Conservation (phyloP, 2,888 invertebrate genomes). For the Crepidodera aurea region DNA sequence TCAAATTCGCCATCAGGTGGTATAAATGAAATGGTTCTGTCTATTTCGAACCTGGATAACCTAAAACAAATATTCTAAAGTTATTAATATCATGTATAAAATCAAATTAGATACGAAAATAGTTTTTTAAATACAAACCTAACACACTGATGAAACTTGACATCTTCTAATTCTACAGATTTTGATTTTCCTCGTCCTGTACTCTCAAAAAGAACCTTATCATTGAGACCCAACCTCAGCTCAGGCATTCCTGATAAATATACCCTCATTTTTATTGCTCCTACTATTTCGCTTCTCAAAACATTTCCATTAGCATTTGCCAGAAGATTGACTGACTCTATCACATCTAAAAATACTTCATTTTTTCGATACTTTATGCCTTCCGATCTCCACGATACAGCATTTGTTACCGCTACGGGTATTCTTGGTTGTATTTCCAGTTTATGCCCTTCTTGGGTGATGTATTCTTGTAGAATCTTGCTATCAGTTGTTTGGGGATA, state of each 20-base stretch:
- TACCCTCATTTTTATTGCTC: constrained; percentile 98
- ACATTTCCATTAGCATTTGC: constrained; percentile 98
- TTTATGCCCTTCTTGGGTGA: constrained; percentile 98
- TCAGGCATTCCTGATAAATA: constrained; percentile 99
- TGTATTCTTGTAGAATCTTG: constrained; percentile 97
- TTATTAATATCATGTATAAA: neutral
- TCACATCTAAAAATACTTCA: constrained; percentile 98
- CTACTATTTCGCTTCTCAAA: constrained; percentile 95
- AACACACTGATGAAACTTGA: constrained; percentile 99
- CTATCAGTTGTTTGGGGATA: constrained; percentile 99
- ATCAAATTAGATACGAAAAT: neutral
- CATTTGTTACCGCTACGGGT: constrained; percentile 99
- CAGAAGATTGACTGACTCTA: constrained; percentile 95
- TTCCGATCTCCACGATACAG: constrained; percentile 98
- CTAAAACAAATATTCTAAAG: neutral
- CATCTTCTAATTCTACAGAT: constrained; percentile 97
- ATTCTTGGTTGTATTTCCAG: constrained; percentile 95
- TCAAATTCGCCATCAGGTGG: constrained; percentile 99
- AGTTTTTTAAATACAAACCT: constrained; percentile 59
- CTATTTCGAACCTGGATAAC: constrained; percentile 96
- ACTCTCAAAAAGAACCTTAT: constrained; percentile 97
- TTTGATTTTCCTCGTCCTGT: constrained; percentile 97
- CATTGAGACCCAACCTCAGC: constrained; percentile 92
- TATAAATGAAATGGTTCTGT: constrained; percentile 97
- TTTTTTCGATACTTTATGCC: constrained; percentile 99